A percentile compares a stretch with the other conserved stretches of the same genome.
These are phyloP conservation scores for Ormyrus rosae DNA, from an alignment of 2,888 invertebrate genomes.

Conservation along the genomic window DNA sequence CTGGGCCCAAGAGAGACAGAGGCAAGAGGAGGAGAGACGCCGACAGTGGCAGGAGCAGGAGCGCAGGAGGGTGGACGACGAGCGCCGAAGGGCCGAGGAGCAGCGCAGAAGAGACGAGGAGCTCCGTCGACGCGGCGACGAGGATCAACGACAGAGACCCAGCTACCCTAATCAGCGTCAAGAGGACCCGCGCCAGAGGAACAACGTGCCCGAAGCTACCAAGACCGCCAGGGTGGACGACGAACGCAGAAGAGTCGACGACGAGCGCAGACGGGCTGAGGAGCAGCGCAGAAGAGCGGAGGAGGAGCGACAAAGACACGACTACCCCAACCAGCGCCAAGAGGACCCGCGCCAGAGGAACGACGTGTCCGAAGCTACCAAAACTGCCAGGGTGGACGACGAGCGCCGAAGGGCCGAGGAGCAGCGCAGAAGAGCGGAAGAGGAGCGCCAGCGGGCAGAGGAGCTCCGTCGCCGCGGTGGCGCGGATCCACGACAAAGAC, in stretches of 20 bases:
- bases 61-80: slow-evolving; percentile 37
- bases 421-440: not conserved
- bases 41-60: slow-evolving; percentile 26
- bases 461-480: not conserved
- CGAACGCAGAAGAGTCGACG: slow-evolving; percentile 33
- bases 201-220: not conserved
- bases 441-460: not conserved
- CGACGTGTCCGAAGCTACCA: not conserved
- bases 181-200: slow-evolving; percentile 38
- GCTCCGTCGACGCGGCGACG: slow-evolving; percentile 4
- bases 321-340: not conserved
- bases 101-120: slow-evolving; percentile 44
- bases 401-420: slow-evolving; percentile 30
- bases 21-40: slow-evolving; percentile 45
- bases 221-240: slow-evolving; percentile 33
- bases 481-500: not conserved
- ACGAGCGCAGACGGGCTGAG: slow-evolving; percentile 31
- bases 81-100: slow-evolving; percentile 4
- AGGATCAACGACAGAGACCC: not conserved
- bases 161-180: no score
- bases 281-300: slow-evolving; percentile 21
- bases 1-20: slow-evolving; percentile 31
- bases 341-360: slow-evolving; percentile 35
- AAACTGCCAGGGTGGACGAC: slow-evolving; percentile 34
- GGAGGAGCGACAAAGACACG: not conserved